Conservation (phyloP, 2,797 vertebrate species). For the Momotus momota region DNA sequence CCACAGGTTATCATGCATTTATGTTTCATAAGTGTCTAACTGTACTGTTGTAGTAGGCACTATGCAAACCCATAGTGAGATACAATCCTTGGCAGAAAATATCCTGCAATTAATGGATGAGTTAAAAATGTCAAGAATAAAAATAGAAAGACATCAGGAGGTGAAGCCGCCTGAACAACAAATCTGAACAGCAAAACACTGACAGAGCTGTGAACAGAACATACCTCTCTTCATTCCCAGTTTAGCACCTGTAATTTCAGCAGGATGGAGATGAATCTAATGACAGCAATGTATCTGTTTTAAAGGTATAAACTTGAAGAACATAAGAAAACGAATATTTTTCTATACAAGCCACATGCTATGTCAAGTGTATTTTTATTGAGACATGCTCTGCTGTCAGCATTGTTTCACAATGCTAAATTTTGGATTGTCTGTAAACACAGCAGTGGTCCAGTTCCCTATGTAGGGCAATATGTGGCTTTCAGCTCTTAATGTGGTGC, state of each 20-base stretch:
- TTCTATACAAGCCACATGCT: background rate
- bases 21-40: background rate
- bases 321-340: background rate
- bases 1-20: background rate
- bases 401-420: background rate
- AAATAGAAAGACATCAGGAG: background rate
- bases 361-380: background rate
- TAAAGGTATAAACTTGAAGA: background rate
- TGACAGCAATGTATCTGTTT: background rate
- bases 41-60: background rate
- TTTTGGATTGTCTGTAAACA: background rate
- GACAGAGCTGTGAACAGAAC: background rate
- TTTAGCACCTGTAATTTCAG: background rate
- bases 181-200: background rate
- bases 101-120: background rate
- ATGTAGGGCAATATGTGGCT: background rate
- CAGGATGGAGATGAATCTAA: background rate
- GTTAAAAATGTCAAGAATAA: background rate
- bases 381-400: background rate
- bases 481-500: background rate
- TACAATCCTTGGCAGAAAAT: background rate
- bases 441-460: background rate
- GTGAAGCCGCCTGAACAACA: background rate
- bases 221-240: background rate
- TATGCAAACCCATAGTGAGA: background rate